A percentile compares a stretch with the other conserved stretches of the same genome.
Conservation (phyloP, 2,113 vertebrate species). For the Nipponia nippon region DNA sequence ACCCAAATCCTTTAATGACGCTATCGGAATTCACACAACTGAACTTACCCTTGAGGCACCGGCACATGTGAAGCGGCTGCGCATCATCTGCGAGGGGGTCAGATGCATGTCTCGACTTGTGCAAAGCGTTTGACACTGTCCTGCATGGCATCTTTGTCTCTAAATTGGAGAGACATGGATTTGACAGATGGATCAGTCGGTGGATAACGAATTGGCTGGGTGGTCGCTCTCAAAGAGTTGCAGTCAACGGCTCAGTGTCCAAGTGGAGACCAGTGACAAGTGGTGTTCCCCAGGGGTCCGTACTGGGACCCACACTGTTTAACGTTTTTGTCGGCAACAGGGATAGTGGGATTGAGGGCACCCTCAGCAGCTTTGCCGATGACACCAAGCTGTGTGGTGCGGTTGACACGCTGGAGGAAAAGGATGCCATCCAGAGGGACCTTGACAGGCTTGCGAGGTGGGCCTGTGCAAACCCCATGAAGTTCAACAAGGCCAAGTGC, state of each 20-base stretch:
- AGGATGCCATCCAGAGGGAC: background rate
- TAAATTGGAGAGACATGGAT: background rate
- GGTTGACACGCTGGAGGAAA: background rate
- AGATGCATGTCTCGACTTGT: rapidly evolving
- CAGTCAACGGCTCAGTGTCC: no score
- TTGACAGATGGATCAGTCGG: background rate
- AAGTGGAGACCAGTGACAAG: background rate
- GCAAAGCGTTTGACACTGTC: background rate
- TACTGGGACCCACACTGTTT: background rate
- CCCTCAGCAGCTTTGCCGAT: background rate
- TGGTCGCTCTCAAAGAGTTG: no score
- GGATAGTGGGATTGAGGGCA: no score
- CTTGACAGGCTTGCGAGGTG: no score
- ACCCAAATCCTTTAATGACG: background rate
- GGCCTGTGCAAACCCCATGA: no score
- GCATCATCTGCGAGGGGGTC: rapidly evolving
- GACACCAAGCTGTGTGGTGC: background rate
- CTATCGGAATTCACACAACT: no score
- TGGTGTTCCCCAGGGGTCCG: background rate
- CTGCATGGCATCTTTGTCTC: background rate
- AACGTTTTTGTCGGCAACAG: background rate
- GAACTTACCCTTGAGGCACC: background rate
- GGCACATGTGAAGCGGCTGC: background rate
- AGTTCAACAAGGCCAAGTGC: no score
- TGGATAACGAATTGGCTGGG: no score